Base-by-base conservation (phyloP, 2,888 invertebrate species). In the Andrena minutula region DNA sequence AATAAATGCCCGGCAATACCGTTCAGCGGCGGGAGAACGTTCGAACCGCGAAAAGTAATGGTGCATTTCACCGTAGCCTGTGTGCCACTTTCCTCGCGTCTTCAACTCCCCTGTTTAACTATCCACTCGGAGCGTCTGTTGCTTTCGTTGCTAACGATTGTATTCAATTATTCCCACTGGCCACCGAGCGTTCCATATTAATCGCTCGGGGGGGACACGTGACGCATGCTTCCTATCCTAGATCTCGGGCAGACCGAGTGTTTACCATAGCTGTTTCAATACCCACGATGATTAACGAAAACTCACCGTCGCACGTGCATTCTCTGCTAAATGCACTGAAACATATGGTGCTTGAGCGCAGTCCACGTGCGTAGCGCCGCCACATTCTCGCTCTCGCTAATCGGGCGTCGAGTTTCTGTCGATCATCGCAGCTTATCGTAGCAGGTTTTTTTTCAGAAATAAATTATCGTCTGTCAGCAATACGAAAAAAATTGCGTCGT, bases 291-390 rank as follows among this genome's bases (percentile, higher is more conserved):
- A 35, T 69, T 56, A 12, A 26, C n/a, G n/a, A 35, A 10, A 41
- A 26, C n/a, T 6, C 23, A 12, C 56, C 60, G 68, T 65, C 66
- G 70, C 60, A 47, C 32, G 28, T 16, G 23, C 47, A 32, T 20
- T 41, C 23, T n/a, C 51, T 20, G 47, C 68, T 53, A 30, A 61
- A 77, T 23, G 23, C 16, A 61, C 70, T 75, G 41, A 41, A 82
- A 85, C 87, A 86, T 86, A 86, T 86, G 86, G 87, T 49, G 16
- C 16, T 41, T 41, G 49, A n/a, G 26, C 10, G 30, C 68, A n/a
- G 41, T 10, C 65, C 79, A 86, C 84, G 77, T 82, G 86, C 28
- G 28, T 5, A n/a, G 7, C n/a, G 5, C 1, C 41, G 41, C 35
- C 8, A 47, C 51, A 47, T 20, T 35, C 3, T 2, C 32, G 32